Conservation (phyloP, 2,797 vertebrate genomes). For the Acanthis flammea region DNA sequence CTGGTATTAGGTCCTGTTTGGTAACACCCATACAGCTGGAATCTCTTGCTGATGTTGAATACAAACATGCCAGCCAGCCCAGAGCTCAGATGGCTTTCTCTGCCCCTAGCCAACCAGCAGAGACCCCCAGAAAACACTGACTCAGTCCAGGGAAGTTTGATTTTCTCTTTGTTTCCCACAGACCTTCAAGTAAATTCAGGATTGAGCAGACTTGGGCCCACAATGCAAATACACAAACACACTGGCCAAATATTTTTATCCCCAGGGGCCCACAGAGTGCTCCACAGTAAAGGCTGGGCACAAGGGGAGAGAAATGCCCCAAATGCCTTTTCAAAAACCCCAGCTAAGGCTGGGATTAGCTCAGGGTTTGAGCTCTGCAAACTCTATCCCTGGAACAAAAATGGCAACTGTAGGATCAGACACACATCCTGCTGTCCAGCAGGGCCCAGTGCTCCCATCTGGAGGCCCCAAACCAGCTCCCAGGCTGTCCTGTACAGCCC, state of each 20-base stretch:
- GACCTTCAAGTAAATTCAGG: not conserved
- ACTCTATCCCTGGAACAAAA: not conserved
- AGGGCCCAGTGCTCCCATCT: not conserved
- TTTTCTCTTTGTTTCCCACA: not conserved
- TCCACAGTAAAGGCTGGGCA: not conserved
- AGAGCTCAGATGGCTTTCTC: not conserved
- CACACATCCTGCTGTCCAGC: not conserved
- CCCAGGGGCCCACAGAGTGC: not conserved
- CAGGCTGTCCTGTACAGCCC: not conserved
- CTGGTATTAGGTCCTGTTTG: not conserved
- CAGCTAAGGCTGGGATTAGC: not conserved
- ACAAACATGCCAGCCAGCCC: fast-evolving
- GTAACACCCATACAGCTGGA: not conserved
- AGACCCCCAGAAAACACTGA: not conserved
- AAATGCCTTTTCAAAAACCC: not conserved
- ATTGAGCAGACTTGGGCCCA: not conserved
- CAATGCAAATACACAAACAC: not conserved
- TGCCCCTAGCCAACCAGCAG: not conserved
- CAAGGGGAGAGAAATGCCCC: not conserved
- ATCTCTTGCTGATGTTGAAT: not conserved
- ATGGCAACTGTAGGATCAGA: not conserved
- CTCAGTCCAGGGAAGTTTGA: not conserved
- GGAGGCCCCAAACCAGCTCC: not conserved
- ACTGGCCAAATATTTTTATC: not conserved
- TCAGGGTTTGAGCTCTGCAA: not conserved